Conservation (phyloP, 2,888 invertebrate genomes). For the Drosophila infuscata region DNA sequence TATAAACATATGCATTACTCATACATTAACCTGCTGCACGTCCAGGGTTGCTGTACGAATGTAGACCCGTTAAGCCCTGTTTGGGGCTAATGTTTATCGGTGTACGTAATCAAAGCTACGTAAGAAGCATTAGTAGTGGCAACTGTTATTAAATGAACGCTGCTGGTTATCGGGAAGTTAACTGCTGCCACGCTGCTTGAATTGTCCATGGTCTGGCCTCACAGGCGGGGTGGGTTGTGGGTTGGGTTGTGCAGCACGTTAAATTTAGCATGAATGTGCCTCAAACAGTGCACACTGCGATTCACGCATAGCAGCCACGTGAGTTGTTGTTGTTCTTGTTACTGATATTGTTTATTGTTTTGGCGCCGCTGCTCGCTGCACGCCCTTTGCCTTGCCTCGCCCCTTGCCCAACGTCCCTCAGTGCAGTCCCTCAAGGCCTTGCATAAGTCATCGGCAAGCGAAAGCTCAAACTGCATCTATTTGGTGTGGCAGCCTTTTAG, state of each 20-base stretch:
- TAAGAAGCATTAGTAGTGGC: slow-evolving; percentile 23
- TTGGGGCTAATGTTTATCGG: slow-evolving; percentile 35
- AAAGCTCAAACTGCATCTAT: not conserved
- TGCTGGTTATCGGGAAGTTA: slow-evolving; percentile 11
- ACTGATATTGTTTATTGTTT: slow-evolving; percentile 10
- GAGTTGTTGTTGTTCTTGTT: slow-evolving; percentile 26
- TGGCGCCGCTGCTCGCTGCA: slow-evolving; percentile 10
- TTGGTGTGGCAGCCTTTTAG: slow-evolving; percentile 48
- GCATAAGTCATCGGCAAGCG: not conserved
- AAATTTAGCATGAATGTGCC: slow-evolving; percentile 39
- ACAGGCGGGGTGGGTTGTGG: not conserved
- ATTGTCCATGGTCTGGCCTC: not conserved
- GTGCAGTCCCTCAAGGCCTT: not conserved
- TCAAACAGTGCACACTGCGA: slow-evolving; percentile 43
- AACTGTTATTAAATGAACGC: slow-evolving; percentile 4
- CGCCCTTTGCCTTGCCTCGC: not conserved
- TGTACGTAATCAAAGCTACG: slow-evolving; percentile 15
- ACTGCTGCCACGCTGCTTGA: slow-evolving; percentile 23
- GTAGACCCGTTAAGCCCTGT: not conserved
- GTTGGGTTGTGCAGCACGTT: slow-evolving; percentile 38
- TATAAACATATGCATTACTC: not conserved
- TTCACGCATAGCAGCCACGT: slow-evolving; percentile 66
- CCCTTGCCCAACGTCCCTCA: not conserved
- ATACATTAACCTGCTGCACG: not conserved
- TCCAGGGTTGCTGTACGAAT: too few relatives aligned